Evolutionary conservation across 2,888 invertebrate species (phyloP), one percentile per base, ranked within the genome.

Genomic region (Archips xylosteana): DNA sequence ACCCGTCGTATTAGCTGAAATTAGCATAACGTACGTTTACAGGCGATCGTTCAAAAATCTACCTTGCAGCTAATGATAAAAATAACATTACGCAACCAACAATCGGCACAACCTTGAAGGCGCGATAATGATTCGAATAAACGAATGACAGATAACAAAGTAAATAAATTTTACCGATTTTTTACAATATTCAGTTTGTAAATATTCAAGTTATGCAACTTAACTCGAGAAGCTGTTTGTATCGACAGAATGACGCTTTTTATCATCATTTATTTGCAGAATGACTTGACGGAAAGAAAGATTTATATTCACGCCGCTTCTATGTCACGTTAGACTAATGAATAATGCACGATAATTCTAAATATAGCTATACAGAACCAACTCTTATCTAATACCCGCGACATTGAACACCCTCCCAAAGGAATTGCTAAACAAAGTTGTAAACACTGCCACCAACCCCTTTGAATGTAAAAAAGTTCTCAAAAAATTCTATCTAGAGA

Each of bases 161-260:
- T 61, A 34, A 60, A 68, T n/a, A 68, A 47, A 68, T 60, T 68
- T 32, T 67, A 8, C 66, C 54, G 12, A 42, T 67, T 67, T 67
- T 39, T 67, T 57, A 57, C 57, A 32, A 57, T 32, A 32, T 23
- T 57, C 32, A 10, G 32, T 57, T 23, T 54, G 12, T 54, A 54
- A 51, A 54, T 23, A 54, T 54, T 9, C 54, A 54, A 54, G 23
- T 54, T 54, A 23, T 15, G 54, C 23, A 54, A 54, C 15, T 6
- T 8, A 54, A 54, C 15, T 6, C 8, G 15, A 51, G n/a, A 57
- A 10, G 10, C 23, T 12, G n/a, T 32, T 39, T 57, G 32, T 57
- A 57, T 57, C 57, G 32, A 32, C 57, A 9, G 51, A 57, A 32
- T 32, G 57, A 32, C 32, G 32, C 12, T 32, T 32, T 32, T 23